A percentile compares a stretch with the other conserved stretches of the same genome.
Evolutionary conservation across 2,888 invertebrate species (phyloP).

Genomic region (Matsumyia berberina): DNA sequence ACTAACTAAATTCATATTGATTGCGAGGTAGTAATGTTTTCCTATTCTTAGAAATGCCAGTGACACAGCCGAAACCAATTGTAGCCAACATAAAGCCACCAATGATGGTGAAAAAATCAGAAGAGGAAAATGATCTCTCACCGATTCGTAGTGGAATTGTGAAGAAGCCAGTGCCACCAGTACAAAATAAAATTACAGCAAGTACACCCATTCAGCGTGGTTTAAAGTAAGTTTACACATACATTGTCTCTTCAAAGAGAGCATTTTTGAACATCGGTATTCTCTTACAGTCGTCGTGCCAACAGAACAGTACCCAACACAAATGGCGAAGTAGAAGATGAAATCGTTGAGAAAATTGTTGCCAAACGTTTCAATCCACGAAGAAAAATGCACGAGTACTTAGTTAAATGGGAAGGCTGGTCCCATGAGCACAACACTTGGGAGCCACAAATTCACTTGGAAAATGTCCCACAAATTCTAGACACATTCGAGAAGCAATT

Average conservation of each 20-base stretch:
- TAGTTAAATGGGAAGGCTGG: slow-evolving; percentile 94
- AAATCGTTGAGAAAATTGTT: slow-evolving; percentile 92
- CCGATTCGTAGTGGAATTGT: slow-evolving; percentile 71
- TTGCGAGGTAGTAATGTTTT: not conserved
- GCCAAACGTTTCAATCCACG: slow-evolving; percentile 93
- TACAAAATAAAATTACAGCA: slow-evolving; percentile 54
- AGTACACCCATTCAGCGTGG: slow-evolving; percentile 62
- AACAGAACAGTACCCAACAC: slow-evolving; percentile 80
- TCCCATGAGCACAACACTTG: slow-evolving; percentile 93
- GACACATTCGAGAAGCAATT: slow-evolving; percentile 93
- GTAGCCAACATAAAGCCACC: slow-evolving; percentile 78
- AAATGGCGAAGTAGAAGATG: slow-evolving; percentile 86
- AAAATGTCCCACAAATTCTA: slow-evolving; percentile 90
- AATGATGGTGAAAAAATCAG: slow-evolving; percentile 76
- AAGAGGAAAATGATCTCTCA: slow-evolving; percentile 75
- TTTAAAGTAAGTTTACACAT: slow-evolving; percentile 33
- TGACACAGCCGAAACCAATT: slow-evolving; percentile 78
- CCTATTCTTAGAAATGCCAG: slow-evolving; percentile 43
- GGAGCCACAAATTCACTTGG: slow-evolving; percentile 92
- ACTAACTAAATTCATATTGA: not conserved
- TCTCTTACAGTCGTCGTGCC: slow-evolving; percentile 81
- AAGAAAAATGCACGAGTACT: slow-evolving; percentile 91
- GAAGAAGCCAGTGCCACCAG: slow-evolving; percentile 74
- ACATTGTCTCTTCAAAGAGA: not conserved
- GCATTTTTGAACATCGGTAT: not conserved